Evolutionary conservation across 2,797 vertebrate species (phyloP), one percentile per base, ranked within the genome.

Genomic region (Manis crassicaudata): DNA sequence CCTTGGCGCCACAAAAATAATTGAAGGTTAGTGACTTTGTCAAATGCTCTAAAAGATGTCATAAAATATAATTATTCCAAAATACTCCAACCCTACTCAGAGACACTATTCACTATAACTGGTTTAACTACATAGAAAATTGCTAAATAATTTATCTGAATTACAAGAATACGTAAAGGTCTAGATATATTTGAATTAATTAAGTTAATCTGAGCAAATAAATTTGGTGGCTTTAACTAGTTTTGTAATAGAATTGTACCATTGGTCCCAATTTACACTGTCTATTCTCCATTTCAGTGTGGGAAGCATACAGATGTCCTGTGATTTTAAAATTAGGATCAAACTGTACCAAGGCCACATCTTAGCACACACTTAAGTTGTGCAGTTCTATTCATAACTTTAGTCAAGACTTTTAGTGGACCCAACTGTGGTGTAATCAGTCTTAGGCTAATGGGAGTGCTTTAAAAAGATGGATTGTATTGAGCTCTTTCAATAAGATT

Each of bases 1-100:
- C 37, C 65, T 11, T 91, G 40, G 70, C 94, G 65, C 3, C 37
- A 85, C 52, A 93, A 82, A 83, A n/a, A 81, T 65, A 14, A 91
- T 77, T 96, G 92, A 88, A 89, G 35, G 72, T 89, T 54, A 93
- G 43, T 58, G 40, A 80, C 76, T 60, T 83, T 92, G 50, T 93
- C 62, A 84, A 92, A 88, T 85, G 21, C 88, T 92, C 90, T 73
- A 35, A 83, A 88, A 92, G 72, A 88, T 75, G 85, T 93, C 96
- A 77, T 43, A 79, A 86, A 96, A 95, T 89, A 17, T 85, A 90
- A 96, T 70, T 52, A 81, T 4, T 92, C 32, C 58, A 77, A 12
- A 50, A 72, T 92, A 77, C 32, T 62, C 60, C 84, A 91, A 84
- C 37, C 20, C 84, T 88, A 65, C 54, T 62, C 72, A 85, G 70